Percentiles rank a stretch among this genome's conserved stretches.
Conservation (phyloP, 1,140 invertebrate species). For the Anoplophora glabripennis region DNA sequence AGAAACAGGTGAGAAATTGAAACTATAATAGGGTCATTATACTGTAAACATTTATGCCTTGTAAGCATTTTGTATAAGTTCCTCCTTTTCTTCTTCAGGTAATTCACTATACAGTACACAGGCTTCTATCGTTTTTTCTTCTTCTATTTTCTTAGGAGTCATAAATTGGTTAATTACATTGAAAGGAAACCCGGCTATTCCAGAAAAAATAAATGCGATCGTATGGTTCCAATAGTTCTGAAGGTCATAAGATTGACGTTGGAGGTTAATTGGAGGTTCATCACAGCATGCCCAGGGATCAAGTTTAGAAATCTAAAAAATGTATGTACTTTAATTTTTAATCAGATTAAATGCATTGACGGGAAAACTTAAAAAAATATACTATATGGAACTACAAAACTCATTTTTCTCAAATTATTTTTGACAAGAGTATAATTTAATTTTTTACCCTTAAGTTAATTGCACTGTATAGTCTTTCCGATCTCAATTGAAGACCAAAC, state of each 20-base stretch:
- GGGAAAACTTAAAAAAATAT: too few species aligned
- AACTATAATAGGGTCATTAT: too few species aligned
- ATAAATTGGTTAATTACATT: constrained; percentile 12
- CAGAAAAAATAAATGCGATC: constrained; percentile 19
- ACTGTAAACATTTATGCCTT: too few species aligned
- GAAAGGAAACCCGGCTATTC: constrained; percentile 25
- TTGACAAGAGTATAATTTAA: too few species aligned
- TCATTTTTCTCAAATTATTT: too few species aligned
- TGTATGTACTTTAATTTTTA: neutral
- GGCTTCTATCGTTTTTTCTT: neutral
- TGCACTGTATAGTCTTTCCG: too few species aligned
- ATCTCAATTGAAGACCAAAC: too few species aligned
- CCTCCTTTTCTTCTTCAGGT: constrained; percentile 4
- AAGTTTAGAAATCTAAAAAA: constrained; percentile 13
- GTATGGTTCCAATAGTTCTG: constrained; percentile 30
- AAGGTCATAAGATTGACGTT: constrained; percentile 18
- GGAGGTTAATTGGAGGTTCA: constrained; percentile 24
- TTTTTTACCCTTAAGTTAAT: too few species aligned
- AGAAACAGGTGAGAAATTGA: too few species aligned
- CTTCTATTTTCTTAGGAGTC: neutral
- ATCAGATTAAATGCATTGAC: too few species aligned
- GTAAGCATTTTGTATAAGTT: neutral
- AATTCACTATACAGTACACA: constrained; percentile 12
- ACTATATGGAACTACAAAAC: too few species aligned
- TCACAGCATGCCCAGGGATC: constrained; percentile 25